phyloP scores from a whole-genome alignment of 2,888 invertebrate genomes.

The Timema podura region DNA sequence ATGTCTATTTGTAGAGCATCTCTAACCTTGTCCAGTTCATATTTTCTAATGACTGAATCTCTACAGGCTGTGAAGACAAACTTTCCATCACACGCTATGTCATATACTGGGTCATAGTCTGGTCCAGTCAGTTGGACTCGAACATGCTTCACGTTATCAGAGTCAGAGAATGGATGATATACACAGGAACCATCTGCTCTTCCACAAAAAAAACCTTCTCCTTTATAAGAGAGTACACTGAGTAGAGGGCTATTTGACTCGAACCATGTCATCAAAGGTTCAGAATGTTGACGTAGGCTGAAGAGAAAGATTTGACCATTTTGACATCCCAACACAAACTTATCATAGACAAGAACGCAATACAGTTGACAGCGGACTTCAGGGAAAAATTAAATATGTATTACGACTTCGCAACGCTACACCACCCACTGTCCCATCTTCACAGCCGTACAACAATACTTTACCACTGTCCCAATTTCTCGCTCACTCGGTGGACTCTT shows the following conservation, averaged over 20 bases:
- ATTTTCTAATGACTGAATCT: conserved; percentile 60
- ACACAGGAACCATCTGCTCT: conserved; percentile 63
- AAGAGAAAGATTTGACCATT: conserved; percentile 50
- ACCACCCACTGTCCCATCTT: conserved; percentile 54
- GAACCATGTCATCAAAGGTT: conserved; percentile 39
- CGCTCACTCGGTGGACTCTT: conserved; percentile 42
- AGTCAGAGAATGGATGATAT: conserved; percentile 46
- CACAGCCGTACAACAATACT: conserved; percentile 57
- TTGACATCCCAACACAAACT: conserved; percentile 55
- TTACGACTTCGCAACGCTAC: conserved; percentile 54
- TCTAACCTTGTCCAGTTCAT: conserved; percentile 52
- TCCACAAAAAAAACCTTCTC: conserved; percentile 53
- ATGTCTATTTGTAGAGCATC: conserved; percentile 40
- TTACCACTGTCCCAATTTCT: conserved; percentile 61
- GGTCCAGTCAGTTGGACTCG: conserved; percentile 62
- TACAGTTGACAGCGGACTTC: conserved; percentile 55
- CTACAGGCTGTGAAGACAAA: conserved; percentile 60
- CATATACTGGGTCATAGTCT: conserved; percentile 66
- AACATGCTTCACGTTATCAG: conserved; percentile 31
- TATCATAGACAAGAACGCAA: conserved; percentile 48
- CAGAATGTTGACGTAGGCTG: not conserved
- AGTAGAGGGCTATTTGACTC: conserved; percentile 57
- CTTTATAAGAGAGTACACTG: conserved; percentile 48
- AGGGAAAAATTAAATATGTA: conserved; percentile 44
- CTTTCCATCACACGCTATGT: conserved; percentile 53